Percentiles rank a stretch among this genome's conserved stretches.
These are phyloP conservation scores for Hirundo rustica DNA, from an alignment of 2,797 vertebrate genomes.

Conservation along the genomic window DNA sequence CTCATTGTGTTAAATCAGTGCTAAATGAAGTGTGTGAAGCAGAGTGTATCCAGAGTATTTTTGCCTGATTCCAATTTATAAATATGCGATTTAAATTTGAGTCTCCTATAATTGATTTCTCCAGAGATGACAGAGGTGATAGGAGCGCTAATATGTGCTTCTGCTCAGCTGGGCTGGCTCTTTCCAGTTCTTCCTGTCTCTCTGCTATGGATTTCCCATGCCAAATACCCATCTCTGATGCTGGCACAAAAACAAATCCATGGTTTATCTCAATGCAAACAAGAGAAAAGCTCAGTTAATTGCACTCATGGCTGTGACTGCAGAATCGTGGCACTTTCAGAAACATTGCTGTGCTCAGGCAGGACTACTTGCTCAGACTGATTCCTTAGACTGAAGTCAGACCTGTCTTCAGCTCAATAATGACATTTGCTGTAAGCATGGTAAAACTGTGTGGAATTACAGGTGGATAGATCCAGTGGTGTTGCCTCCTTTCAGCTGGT, in stretches of 20 bases:
- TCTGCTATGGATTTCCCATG: background rate
- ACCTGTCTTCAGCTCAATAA: constrained; percentile 46
- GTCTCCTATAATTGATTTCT: background rate
- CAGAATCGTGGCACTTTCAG: background rate
- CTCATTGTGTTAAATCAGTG: background rate
- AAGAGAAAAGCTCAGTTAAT: background rate
- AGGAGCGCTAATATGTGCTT: background rate
- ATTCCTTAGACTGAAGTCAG: constrained; percentile 59
- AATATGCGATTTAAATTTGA: constrained; percentile 1
- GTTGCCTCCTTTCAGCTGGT: constrained; percentile 72
- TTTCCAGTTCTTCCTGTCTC: constrained; percentile 5
- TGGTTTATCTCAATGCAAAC: background rate
- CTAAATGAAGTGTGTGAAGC: background rate
- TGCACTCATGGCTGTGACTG: background rate
- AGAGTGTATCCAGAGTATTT: background rate
- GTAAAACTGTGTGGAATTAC: constrained; percentile 40
- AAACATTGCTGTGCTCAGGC: background rate
- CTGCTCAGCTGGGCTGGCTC: background rate
- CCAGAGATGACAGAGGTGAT: background rate
- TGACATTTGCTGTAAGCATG: constrained; percentile 53
- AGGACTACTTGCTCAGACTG: constrained; percentile 63
- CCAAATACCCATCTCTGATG: background rate
- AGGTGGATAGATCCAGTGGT: constrained; percentile 57
- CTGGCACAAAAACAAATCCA: background rate
- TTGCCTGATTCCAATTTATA: background rate